Base-by-base conservation (phyloP, 35 echinoderm and acorn worm genomes). In the Patiria miniata region DNA sequence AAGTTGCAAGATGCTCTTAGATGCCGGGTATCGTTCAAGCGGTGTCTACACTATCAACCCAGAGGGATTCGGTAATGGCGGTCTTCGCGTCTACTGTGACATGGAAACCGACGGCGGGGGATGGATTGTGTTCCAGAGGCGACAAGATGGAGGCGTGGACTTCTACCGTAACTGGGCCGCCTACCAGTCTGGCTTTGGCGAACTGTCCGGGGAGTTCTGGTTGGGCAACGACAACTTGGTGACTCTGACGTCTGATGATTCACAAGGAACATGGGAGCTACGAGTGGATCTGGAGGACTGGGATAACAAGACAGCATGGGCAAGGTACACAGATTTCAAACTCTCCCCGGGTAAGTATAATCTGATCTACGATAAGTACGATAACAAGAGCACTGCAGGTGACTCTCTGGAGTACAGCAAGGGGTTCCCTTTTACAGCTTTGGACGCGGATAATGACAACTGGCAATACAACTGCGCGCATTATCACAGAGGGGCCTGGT, bases 101-200 rank as follows among this genome's bases (percentile, higher is more conserved):
- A 32, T 69, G 61, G 61, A 69, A 9, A 69, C 23, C 30, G 61
- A 69, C 26, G 61, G 61, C 61, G 61, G 61, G 1, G 61, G 61
- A 17, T 69, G 61, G 61, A 69, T 69, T 34, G 78, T 80, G 21
- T 40, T 80, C 38, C 78, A 80, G 78, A 40, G 78, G 38, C 78
- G 78, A 38, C 78, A 80, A 38, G 78, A 80, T 38, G 78, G 78
- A 18, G 21, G 38, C 23, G 78, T 80, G 19, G 78, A 80, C 23
- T 80, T 80, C 78, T 44, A 80, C 78, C 39, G 38, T n/a, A 38
- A 39, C 47, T 80, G 78, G 78, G 18, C 17, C 2, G 21, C 15
- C 14, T 80, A 80, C 26, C 7, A n/a, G 39, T 80, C 37, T 38
- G 78, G 78, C 38, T 80, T 80, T 38, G 78, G 78, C 8, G 39